A percentile compares a stretch with the other conserved stretches of the same genome.
Conservation (phyloP, 2,797 vertebrate species). For the Coccyzus lansbergi region DNA sequence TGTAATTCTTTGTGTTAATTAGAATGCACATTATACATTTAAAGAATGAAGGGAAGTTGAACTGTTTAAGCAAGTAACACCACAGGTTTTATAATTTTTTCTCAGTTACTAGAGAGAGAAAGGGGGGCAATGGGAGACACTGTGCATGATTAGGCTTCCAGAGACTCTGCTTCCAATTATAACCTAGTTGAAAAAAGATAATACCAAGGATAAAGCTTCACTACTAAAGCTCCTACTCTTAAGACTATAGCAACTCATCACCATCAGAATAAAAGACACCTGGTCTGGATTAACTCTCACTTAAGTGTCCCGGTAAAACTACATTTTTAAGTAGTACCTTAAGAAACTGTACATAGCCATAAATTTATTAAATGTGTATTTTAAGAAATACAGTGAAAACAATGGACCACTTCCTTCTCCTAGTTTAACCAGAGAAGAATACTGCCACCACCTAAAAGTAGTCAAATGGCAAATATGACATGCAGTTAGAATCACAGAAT, state of each 20-base stretch:
- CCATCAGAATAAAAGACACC: not conserved
- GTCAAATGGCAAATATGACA: not conserved
- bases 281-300: not conserved
- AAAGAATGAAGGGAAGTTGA: not conserved
- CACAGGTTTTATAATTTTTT: no score
- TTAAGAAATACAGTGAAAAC: not conserved
- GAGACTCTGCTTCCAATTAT: not conserved
- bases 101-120: no score
- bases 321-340: not conserved
- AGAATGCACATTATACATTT: not conserved
- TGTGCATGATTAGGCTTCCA: not conserved
- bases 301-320: not conserved
- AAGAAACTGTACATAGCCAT: not conserved
- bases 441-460: not conserved
- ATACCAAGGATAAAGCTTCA: not conserved
- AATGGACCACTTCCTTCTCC: not conserved
- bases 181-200: not conserved
- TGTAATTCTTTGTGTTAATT: not conserved
- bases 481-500: no score
- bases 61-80: not conserved
- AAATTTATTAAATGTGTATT: no score
- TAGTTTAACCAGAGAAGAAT: not conserved
- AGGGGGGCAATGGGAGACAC: no score
- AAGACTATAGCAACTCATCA: not conserved
- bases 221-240: not conserved